Base-by-base conservation (phyloP, 2,888 invertebrate genomes). In the Eucera pruinosa region DNA sequence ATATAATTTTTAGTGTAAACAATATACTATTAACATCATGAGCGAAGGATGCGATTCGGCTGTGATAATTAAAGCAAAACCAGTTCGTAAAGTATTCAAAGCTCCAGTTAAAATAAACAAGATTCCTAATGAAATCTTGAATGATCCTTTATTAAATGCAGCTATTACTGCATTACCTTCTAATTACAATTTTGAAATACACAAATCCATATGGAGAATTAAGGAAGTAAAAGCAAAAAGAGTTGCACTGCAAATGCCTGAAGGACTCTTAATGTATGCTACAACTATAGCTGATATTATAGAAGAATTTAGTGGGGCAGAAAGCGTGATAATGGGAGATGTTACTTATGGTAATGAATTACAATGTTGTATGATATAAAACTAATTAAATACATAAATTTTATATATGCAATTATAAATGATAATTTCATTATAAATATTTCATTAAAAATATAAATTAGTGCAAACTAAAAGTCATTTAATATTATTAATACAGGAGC, bases 151-250 rank as follows among this genome's bases (percentile, higher is more conserved):
- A 81, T 91, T 98, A 30, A 95, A 96, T 88, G 93, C 94, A 89
- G 96, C 96, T 0, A 95, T 96, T 74, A 94, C 95, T 87, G 93
- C 94, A 45, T 93, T 99, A 62, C 99, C 99, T 2, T 93, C 94
- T 39, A 99, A 99, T 93, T 99, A 99, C 90, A 99, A 98, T 92
- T 99, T 99, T 92, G 99, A 99, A 94, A 95, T 99, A 83, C 97
- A 97, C 75, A 99, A 99, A 92, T 99, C 99, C 0, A 96, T 99
- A 92, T 99, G 99, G 99, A 95, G 98, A 90, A 97, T 99, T 88
- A 94, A 95, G 83, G 96, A 97, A 89, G 93, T 95, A n/a, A 95
- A 95, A 84, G 96, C 97, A 0, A 97, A 96, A 92, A 95, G 96
- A 87, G 98, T 99, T 0, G 99, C 98, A 0, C 93, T 99, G 18